Conservation (phyloP, 2,113 vertebrate species). For the Pao palembangensis region DNA sequence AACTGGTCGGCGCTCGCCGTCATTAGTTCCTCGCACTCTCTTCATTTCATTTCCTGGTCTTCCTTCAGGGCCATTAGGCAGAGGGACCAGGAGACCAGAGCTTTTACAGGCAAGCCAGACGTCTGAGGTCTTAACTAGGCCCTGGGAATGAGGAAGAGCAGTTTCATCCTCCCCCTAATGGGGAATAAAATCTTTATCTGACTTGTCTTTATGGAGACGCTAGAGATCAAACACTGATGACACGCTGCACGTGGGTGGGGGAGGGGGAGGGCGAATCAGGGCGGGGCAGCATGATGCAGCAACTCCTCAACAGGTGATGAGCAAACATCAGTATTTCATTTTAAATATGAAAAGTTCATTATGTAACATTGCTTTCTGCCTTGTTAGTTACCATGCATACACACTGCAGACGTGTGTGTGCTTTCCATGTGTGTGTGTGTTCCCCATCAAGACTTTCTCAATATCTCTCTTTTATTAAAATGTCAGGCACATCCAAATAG, state of each 20-base stretch:
- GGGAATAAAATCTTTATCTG: conserved; percentile 45
- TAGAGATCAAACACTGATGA: conserved; percentile 19
- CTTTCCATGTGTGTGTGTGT: neutral
- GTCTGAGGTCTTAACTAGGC: conserved; percentile 58
- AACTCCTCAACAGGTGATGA: conserved; percentile 10
- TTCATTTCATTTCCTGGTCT: conserved; percentile 39
- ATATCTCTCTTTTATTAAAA: conserved; percentile 57
- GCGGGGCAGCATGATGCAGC: conserved; percentile 19
- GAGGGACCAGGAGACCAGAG: neutral
- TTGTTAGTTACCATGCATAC: neutral
- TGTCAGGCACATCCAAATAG: conserved; percentile 71
- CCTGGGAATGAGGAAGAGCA: conserved; percentile 27
- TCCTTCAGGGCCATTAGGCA: conserved; percentile 47
- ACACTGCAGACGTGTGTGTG: neutral
- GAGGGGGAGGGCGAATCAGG: neutral
- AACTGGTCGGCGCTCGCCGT: conserved; percentile 8
- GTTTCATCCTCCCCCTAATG: conserved; percentile 34
- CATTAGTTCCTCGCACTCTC: conserved; percentile 46
- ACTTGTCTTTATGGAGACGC: conserved; percentile 18
- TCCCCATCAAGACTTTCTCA: conserved; percentile 36
- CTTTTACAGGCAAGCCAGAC: conserved; percentile 43
- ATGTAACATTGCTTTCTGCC: conserved; percentile 4
- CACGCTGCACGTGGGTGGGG: conserved; percentile 5
- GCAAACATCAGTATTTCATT: conserved; percentile 3
- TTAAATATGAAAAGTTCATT: neutral